These are phyloP conservation scores for Macaca fascicularis DNA, from an alignment of 2,113 vertebrate genomes.

Conservation along the genomic window T2T-MFA8v1.1 NC_088386.1:17511001-17511500, in stretches of 20 bases:
- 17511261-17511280: background rate
- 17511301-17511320: background rate
- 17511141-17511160: background rate
- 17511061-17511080: background rate
- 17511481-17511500: background rate
- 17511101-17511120: background rate
- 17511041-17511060: background rate
- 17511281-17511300: background rate
- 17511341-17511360: background rate
- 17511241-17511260: background rate
- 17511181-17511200: background rate
- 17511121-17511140: background rate
- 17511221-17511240: background rate
- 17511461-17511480: background rate
- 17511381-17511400: background rate
- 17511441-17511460: background rate
- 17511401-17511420: background rate
- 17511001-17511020: background rate
- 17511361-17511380: background rate
- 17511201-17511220: background rate
- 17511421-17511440: background rate
- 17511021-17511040: background rate
- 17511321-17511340: background rate
- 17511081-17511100: background rate
- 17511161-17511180: background rate